Evolutionary conservation across 2,797 vertebrate species (phyloP).

Genomic region (Aythya fuligula): DNA sequence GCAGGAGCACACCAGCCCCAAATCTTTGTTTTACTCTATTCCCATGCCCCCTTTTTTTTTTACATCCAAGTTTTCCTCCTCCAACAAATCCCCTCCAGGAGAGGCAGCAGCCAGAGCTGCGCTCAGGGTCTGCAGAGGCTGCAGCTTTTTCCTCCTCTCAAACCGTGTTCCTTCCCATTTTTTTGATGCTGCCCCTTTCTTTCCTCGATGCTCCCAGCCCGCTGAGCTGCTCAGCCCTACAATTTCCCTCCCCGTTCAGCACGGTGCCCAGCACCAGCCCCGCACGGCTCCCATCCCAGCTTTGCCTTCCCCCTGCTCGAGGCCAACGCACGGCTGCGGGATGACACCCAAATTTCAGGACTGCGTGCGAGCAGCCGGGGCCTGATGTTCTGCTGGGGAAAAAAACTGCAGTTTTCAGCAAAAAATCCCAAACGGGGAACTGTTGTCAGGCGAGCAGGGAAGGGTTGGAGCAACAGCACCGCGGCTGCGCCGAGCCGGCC

Average conservation of each 20-base stretch:
- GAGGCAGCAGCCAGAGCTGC: not conserved
- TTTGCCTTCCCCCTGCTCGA: not conserved
- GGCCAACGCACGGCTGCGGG: not conserved
- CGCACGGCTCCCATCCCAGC: not conserved
- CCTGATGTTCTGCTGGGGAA: not conserved
- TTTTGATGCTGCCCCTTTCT: not conserved
- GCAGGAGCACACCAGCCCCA: not conserved
- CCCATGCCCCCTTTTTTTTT: not conserved
- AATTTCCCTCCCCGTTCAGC: not conserved
- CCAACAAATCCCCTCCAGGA: not conserved
- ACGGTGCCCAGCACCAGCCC: not conserved
- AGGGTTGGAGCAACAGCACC: not conserved
- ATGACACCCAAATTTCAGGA: not conserved
- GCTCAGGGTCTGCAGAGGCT: not conserved
- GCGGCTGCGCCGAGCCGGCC: not conserved
- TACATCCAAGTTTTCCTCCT: not conserved
- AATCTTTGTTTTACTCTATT: not conserved
- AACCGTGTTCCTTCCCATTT: no score
- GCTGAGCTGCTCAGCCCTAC: not conserved
- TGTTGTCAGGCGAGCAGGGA: fast-evolving
- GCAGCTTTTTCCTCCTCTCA: no score
- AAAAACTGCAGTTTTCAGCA: not conserved
- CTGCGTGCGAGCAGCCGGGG: not conserved
- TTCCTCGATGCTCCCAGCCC: not conserved
- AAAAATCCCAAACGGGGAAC: not conserved